Evolutionary conservation across 2,888 invertebrate genomes (phyloP).

Genomic region (Synanthedon formicaeformis): DNA sequence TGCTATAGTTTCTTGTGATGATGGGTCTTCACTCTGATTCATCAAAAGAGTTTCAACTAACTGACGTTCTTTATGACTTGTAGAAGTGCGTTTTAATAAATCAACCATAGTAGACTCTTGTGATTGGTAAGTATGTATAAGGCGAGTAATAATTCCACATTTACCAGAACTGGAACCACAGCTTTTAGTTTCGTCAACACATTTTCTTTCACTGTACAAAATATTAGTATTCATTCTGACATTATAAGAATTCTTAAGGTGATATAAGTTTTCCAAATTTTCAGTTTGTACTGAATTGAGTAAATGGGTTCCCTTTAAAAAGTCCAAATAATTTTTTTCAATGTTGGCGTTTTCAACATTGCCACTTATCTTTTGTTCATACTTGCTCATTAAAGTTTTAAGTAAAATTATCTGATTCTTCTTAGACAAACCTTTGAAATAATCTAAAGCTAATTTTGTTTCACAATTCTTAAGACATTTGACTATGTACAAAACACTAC

Average conservation of each 20-base stretch:
- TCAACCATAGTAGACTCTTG: slow-evolving; percentile 26
- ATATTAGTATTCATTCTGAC: slow-evolving; percentile 35
- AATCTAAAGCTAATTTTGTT: slow-evolving; percentile 43
- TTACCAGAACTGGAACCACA: slow-evolving; percentile 26
- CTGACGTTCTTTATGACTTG: slow-evolving; percentile 34
- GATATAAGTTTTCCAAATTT: slow-evolving; percentile 45
- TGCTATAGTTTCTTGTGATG: slow-evolving; percentile 12
- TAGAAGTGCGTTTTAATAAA: slow-evolving; percentile 39
- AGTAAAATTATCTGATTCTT: slow-evolving; percentile 37
- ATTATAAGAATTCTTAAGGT: slow-evolving; percentile 49
- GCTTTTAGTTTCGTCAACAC: slow-evolving; percentile 9
- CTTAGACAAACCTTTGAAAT: slow-evolving; percentile 32
- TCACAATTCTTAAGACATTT: slow-evolving; percentile 51
- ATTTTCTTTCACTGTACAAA: slow-evolving; percentile 34
- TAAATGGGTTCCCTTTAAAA: slow-evolving; percentile 46
- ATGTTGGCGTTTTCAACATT: slow-evolving; percentile 19
- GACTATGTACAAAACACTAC: slow-evolving; percentile 43
- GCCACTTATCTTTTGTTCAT: slow-evolving; percentile 47
- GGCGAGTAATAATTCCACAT: slow-evolving; percentile 32
- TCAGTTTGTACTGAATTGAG: slow-evolving; percentile 32
- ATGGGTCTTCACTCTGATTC: slow-evolving; percentile 9
- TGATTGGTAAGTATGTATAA: slow-evolving; percentile 27
- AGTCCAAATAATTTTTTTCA: slow-evolving; percentile 60
- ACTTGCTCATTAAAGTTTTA: slow-evolving; percentile 42
- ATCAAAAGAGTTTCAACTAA: slow-evolving; percentile 39